phyloP scores from a whole-genome alignment of 2,888 invertebrate genomes.

The Yponomeuta sedellus region DNA sequence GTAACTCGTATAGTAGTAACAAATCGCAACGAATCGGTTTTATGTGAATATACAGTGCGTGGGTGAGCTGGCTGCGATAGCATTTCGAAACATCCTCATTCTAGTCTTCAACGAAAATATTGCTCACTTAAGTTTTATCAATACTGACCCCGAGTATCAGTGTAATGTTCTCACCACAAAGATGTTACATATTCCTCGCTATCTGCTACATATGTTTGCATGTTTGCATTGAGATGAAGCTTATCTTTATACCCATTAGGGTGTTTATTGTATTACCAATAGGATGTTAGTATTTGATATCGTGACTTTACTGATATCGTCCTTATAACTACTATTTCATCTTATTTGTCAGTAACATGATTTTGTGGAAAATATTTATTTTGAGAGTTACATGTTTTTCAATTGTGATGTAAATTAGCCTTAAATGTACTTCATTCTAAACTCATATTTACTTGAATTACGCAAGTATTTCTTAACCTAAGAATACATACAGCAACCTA shows the following conservation, averaged over 20 bases:
- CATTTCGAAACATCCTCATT: conserved; percentile 4
- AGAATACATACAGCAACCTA: no score
- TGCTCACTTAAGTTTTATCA: conserved; percentile 25
- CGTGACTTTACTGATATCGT: background rate
- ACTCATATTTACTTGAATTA: no score
- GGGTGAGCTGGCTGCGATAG: background rate
- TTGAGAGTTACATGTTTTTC: no score
- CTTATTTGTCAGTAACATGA: no score
- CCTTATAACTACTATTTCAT: no score
- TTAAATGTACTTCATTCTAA: no score
- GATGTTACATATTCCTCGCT: background rate
- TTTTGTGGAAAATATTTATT: no score
- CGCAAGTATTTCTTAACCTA: no score
- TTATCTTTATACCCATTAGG: background rate
- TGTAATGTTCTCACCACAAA: background rate
- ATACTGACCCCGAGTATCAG: background rate
- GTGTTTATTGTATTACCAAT: background rate
- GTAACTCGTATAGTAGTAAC: no score
- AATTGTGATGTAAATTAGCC: no score
- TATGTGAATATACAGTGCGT: background rate
- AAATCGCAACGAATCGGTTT: background rate
- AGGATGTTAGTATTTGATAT: background rate
- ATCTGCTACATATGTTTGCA: background rate
- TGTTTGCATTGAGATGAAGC: background rate
- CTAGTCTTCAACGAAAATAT: conserved; percentile 19